These are phyloP conservation scores for Distichodus sexfasciatus DNA, from an alignment of 2,797 vertebrate genomes.

Conservation along the genomic window DNA sequence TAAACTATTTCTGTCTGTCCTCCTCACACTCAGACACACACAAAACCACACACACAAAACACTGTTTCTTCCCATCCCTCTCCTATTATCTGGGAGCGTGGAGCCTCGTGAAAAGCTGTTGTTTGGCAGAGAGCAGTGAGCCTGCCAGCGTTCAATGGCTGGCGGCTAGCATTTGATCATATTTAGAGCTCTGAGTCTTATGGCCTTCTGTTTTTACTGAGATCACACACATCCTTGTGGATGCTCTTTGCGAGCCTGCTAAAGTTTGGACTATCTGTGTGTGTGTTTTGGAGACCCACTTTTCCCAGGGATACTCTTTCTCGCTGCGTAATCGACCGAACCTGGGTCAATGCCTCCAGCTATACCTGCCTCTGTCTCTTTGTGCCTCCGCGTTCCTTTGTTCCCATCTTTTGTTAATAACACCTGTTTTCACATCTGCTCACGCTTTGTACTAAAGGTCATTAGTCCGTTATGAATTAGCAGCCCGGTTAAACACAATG, in stretches of 20 bases:
- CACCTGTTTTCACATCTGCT: background rate
- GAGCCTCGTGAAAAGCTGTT: constrained; percentile 32
- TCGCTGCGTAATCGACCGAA: background rate
- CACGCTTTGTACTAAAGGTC: background rate
- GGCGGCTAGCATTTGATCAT: constrained; percentile 40
- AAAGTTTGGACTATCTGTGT: constrained; percentile 25
- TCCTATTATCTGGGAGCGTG: constrained; percentile 22
- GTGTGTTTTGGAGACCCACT: constrained; percentile 21
- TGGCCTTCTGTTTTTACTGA: constrained; percentile 30
- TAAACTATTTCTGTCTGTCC: constrained; percentile 30
- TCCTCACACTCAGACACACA: background rate
- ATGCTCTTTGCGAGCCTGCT: constrained; percentile 30
- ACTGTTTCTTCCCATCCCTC: constrained; percentile 4
- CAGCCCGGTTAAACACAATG: too few species aligned
- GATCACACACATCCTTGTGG: constrained; percentile 30
- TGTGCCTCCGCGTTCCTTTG: background rate
- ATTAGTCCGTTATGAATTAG: background rate
- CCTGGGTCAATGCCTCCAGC: constrained; percentile 27
- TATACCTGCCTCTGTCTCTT: constrained; percentile 26
- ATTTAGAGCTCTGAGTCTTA: constrained; percentile 7
- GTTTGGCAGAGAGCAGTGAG: constrained; percentile 25
- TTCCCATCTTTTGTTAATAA: constrained; percentile 18
- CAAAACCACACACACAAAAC: background rate
- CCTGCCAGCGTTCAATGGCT: constrained; percentile 26
- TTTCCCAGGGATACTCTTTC: constrained; percentile 16